Evolutionary conservation across 1,140 invertebrate genomes (phyloP).

Genomic region (Rhagoletis pomonella): DNA sequence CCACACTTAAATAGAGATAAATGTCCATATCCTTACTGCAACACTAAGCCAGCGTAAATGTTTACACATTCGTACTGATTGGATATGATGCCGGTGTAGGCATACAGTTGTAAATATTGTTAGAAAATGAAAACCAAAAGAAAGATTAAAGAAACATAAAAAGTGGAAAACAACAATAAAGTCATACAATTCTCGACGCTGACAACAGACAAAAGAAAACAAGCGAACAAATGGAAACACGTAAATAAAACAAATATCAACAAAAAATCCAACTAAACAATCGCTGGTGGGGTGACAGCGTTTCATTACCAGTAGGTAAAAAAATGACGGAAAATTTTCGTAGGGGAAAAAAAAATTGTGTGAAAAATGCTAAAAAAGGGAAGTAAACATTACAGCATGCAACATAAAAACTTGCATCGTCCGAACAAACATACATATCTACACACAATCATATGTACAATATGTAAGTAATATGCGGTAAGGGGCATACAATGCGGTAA

Average conservation of each 20-base stretch:
- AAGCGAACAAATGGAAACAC: background rate
- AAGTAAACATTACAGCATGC: constrained; percentile 42
- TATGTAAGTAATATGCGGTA: background rate
- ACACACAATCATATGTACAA: too few species aligned
- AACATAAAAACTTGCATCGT: background rate
- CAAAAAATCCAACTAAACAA: background rate
- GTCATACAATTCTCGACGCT: background rate
- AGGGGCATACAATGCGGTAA: background rate
- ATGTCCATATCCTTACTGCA: background rate
- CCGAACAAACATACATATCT: background rate
- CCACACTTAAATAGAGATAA: background rate
- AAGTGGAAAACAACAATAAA: background rate
- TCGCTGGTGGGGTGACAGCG: background rate
- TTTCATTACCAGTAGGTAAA: background rate
- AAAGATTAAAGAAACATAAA: background rate
- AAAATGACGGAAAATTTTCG: background rate
- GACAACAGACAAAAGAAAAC: background rate
- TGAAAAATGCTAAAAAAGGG: background rate
- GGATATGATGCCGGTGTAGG: background rate
- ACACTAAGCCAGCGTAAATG: background rate
- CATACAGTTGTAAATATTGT: constrained; percentile 29
- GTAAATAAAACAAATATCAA: constrained; percentile 1
- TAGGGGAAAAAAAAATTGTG: background rate
- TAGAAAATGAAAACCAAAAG: constrained; percentile 13
- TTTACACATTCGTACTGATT: background rate